Evolutionary conservation across 2,888 invertebrate genomes (phyloP).

Genomic region (Pyrgus malvae): DNA sequence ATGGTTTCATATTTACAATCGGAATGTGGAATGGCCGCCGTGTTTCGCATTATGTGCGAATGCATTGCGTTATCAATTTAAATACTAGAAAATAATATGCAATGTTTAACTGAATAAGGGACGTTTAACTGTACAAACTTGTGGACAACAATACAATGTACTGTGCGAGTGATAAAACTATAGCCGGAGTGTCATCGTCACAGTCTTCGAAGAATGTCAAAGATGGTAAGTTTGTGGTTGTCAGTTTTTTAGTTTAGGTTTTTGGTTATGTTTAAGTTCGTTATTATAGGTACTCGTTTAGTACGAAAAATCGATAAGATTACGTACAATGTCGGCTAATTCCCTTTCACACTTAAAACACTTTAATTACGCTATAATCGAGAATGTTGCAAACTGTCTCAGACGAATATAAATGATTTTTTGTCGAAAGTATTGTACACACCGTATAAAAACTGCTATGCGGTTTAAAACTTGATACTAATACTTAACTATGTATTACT

Average conservation of each 20-base stretch:
- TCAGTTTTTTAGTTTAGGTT: constrained; percentile 36
- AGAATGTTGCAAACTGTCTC: no score
- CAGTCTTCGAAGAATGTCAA: constrained; percentile 87
- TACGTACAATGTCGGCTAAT: neutral
- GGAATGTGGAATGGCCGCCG: constrained; percentile 81
- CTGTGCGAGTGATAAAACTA: constrained; percentile 89
- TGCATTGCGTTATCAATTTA: constrained; percentile 60
- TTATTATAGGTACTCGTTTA: constrained; percentile 17
- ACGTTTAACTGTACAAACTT: constrained; percentile 60
- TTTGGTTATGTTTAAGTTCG: constrained; percentile 21
- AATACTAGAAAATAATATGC: constrained; percentile 67
- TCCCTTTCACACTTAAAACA: no score
- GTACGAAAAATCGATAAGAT: constrained; percentile 1
- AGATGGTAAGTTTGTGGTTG: constrained; percentile 85
- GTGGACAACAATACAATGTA: constrained; percentile 81
- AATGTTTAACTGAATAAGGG: constrained; percentile 82
- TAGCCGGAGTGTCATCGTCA: constrained; percentile 87
- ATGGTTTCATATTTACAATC: constrained; percentile 76
- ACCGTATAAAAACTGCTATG: no score
- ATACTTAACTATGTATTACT: no score
- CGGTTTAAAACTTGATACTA: no score
- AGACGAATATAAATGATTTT: no score
- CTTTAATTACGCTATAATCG: no score
- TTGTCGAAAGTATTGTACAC: no score
- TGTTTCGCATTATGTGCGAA: constrained; percentile 64